phyloP scores from a whole-genome alignment of 23 tunicate genomes.

The Styela clava region DNA sequence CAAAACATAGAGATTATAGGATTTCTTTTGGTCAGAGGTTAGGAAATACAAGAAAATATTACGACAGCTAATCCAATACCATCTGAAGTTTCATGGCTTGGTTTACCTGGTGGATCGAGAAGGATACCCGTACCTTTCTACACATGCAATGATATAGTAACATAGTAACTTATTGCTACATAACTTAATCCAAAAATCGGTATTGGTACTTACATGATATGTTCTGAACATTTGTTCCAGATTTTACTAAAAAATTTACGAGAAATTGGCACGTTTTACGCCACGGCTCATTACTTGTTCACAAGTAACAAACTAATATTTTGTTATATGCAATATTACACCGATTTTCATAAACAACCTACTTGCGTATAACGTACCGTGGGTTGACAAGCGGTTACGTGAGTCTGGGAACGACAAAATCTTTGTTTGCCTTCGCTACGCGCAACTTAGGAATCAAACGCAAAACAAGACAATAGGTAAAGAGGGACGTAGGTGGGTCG shows the following conservation, averaged over 20 bases:
- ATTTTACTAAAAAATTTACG: too few relatives aligned
- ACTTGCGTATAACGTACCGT: not conserved
- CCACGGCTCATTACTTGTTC: not conserved
- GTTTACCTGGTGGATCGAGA: too few relatives aligned
- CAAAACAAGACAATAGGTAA: not conserved
- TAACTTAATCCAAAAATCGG: too few relatives aligned
- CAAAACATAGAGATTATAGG: not conserved
- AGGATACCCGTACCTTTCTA: too few relatives aligned
- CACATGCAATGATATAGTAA: too few relatives aligned
- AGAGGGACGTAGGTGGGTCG: not conserved
- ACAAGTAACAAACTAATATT: not conserved
- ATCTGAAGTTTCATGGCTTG: not conserved
- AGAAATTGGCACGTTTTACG: not conserved
- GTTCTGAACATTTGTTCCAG: too few relatives aligned
- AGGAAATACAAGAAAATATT: not conserved
- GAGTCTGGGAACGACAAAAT: not conserved
- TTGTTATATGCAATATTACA: not conserved
- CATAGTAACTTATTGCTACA: too few relatives aligned
- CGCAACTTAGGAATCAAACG: not conserved
- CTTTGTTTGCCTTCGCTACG: not conserved
- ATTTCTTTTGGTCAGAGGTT: not conserved
- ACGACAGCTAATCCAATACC: not conserved
- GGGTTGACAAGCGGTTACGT: not conserved
- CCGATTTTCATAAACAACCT: too few relatives aligned
- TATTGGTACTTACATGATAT: too few relatives aligned